Conservation (phyloP, 2,797 vertebrate genomes). For the Darevskia mixta region DNA sequence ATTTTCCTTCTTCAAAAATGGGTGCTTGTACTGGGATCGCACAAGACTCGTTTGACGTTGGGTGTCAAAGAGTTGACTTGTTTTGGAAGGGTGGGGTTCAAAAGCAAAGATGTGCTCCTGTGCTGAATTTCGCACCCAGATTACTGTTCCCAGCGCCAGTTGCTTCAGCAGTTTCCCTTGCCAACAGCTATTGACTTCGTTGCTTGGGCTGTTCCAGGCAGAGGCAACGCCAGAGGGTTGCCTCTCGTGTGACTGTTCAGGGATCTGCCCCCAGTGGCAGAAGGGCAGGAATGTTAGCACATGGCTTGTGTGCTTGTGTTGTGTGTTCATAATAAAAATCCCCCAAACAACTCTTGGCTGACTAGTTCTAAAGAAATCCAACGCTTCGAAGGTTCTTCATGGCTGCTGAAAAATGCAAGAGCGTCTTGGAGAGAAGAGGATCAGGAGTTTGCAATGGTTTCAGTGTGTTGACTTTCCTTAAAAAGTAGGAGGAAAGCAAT, state of each 20-base stretch:
- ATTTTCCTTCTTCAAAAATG: not conserved
- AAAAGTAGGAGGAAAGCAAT: not conserved
- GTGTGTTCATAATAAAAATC: not conserved
- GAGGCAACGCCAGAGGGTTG: not conserved
- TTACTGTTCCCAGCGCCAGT: too few species aligned
- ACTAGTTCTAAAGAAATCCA: conserved; percentile 25
- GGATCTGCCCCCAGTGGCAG: not conserved
- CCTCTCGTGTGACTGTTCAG: not conserved
- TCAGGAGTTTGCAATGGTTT: not conserved
- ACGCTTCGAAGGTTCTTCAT: not conserved
- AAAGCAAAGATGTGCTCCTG: not conserved
- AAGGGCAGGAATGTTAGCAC: not conserved
- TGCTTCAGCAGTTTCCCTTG: not conserved
- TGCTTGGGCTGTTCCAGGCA: not conserved
- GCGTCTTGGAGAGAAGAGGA: not conserved
- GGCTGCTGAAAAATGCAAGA: not conserved
- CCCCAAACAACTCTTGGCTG: too few species aligned
- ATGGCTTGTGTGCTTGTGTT: not conserved
- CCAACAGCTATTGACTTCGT: not conserved
- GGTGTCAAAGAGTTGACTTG: not conserved
- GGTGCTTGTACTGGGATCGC: not conserved
- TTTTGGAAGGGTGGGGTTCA: too few species aligned
- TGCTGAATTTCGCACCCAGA: not conserved
- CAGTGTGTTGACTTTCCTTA: not conserved
- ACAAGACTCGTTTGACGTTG: not conserved